A percentile compares a stretch with the other conserved stretches of the same genome.
These are phyloP conservation scores for Sciurus niger DNA, from an alignment of 2,113 vertebrate species.

Conservation along the genomic window DNA sequence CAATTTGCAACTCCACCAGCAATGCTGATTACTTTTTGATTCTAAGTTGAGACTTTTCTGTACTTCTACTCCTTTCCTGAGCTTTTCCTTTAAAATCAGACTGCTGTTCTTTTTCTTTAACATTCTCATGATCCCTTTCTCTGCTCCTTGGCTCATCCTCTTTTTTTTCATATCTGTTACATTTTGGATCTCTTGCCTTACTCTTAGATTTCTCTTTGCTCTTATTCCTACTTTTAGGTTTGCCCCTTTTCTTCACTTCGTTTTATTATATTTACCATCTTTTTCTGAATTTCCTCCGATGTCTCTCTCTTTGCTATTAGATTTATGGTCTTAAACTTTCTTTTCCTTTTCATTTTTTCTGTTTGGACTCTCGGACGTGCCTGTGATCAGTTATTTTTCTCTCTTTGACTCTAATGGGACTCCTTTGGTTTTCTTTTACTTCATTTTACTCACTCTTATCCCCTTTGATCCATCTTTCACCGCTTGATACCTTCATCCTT, in stretches of 20 bases:
- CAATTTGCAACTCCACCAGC: too few relatives aligned
- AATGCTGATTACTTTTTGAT: conserved; percentile 80
- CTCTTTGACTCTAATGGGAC: conserved; percentile 91
- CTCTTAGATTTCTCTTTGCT: conserved; percentile 94
- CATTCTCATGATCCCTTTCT: conserved; percentile 90
- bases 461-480: conserved; percentile 99
- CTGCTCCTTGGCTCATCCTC: conserved; percentile 89
- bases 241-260: conserved; percentile 93
- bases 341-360: conserved; percentile 92
- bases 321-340: conserved; percentile 92
- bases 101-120: conserved; percentile 89
- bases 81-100: conserved; percentile 89
- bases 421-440: conserved; percentile 91
- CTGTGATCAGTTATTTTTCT: conserved; percentile 91
- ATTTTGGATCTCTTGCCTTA: conserved; percentile 91
- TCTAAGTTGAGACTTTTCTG: conserved; percentile 89
- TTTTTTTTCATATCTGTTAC: conserved; percentile 89
- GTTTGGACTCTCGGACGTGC: conserved; percentile 91
- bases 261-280: conserved; percentile 93
- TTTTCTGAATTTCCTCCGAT: conserved; percentile 91
- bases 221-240: conserved; percentile 95
- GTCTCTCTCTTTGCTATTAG: conserved; percentile 95
- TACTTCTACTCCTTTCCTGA: conserved; percentile 91
- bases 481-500: conserved; percentile 95
- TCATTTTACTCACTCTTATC: conserved; percentile 95